Evolutionary conservation across 92 coral and sea anemone species (phyloP).

Genomic region (Muricea muricata): DNA sequence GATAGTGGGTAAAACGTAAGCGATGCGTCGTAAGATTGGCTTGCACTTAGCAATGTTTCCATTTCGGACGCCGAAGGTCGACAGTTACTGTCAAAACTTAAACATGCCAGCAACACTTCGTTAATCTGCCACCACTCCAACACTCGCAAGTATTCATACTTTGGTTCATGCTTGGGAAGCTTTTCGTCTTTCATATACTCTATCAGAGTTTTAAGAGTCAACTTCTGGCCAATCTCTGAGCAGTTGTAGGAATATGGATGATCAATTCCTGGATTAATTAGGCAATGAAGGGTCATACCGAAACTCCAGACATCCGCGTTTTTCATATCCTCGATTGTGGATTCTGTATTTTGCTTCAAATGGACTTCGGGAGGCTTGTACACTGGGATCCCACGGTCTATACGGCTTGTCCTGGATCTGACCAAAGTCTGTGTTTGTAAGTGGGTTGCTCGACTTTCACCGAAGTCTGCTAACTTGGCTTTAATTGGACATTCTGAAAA

Average conservation of each 20-base stretch:
- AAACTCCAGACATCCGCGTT: slow-evolving; percentile 9
- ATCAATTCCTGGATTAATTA: background rate
- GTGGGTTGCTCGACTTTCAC: slow-evolving; percentile 3
- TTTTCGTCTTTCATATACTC: too few species aligned
- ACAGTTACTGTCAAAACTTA: background rate
- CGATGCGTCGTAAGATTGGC: too few species aligned
- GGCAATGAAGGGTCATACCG: background rate
- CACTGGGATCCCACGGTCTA: background rate
- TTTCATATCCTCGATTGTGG: background rate
- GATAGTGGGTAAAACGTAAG: too few species aligned
- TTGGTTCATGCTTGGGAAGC: too few species aligned
- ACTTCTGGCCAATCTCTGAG: too few species aligned
- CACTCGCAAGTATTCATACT: background rate
- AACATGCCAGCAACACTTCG: background rate
- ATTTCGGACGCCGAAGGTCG: background rate
- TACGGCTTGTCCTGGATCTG: background rate
- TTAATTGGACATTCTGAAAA: background rate
- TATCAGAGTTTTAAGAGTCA: too few species aligned
- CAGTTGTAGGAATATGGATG: too few species aligned
- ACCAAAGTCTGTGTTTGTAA: slow-evolving; percentile 13
- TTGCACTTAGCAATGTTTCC: too few species aligned
- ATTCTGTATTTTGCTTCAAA: background rate
- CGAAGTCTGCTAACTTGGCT: slow-evolving; percentile 4
- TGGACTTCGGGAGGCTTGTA: background rate
- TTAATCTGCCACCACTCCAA: slow-evolving; percentile 14